phyloP scores from a whole-genome alignment of 2,113 vertebrate species.

The Lycaon pictus region DNA sequence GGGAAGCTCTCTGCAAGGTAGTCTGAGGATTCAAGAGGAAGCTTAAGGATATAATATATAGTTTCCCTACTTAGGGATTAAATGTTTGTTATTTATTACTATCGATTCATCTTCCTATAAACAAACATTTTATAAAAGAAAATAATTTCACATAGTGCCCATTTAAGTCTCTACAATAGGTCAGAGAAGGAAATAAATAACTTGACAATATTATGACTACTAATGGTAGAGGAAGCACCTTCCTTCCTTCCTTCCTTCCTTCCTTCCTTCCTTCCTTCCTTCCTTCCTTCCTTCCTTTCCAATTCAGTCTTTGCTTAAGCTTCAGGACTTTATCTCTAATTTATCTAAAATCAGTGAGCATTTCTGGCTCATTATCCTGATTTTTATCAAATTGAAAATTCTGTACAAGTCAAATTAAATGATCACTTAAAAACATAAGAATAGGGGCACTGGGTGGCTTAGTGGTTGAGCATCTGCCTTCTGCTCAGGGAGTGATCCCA shows the following conservation, averaged over 20 bases:
- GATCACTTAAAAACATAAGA: too few species aligned
- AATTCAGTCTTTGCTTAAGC: too few species aligned
- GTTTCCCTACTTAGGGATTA: not conserved
- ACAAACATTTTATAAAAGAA: not conserved
- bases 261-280: not conserved
- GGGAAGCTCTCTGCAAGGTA: not conserved
- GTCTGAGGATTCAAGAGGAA: not conserved
- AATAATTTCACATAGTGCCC: not conserved
- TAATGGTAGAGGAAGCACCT: not conserved
- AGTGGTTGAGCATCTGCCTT: too few species aligned
- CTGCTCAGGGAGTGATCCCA: too few species aligned
- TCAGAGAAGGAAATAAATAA: not conserved
- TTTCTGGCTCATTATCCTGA: too few species aligned
- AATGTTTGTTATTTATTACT: not conserved
- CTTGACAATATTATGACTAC: not conserved
- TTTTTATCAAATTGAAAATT: too few species aligned
- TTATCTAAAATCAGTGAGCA: too few species aligned
- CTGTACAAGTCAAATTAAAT: too few species aligned
- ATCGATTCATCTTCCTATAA: not conserved
- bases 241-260: accelerated
- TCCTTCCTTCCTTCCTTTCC: accelerated
- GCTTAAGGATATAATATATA: not conserved
- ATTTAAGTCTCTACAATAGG: not conserved
- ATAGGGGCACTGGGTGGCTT: too few species aligned
- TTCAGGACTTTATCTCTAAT: too few species aligned